These are phyloP conservation scores for Marmota flaviventris DNA, from an alignment of 2,113 vertebrate species.

Conservation along the genomic window DNA sequence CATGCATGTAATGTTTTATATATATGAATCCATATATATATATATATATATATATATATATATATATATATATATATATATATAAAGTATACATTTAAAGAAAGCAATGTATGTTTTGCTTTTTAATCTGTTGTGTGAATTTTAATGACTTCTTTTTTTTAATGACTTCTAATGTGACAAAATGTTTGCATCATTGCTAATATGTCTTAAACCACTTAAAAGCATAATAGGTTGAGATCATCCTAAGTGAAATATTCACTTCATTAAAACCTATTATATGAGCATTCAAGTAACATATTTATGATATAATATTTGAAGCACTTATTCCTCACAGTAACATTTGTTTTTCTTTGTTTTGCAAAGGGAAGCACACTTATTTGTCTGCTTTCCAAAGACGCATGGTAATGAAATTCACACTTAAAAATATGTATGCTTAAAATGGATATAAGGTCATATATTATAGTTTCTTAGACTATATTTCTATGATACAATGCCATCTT, in stretches of 20 bases:
- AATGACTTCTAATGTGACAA: neutral
- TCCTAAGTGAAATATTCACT: no score
- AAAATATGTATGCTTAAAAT: conserved; percentile 34
- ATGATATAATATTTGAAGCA: no score
- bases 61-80: no score
- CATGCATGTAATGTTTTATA: neutral
- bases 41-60: no score
- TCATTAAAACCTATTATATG: no score
- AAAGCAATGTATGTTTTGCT: neutral
- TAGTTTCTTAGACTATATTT: conserved; percentile 37
- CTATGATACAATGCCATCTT: conserved; percentile 40
- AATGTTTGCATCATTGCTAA: no score
- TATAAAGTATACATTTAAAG: neutral
- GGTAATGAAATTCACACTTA: neutral
- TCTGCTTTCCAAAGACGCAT: neutral
- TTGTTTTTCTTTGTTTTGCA: no score
- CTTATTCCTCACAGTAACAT: no score
- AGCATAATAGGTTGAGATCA: no score
- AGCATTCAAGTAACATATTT: no score
- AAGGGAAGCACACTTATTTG: neutral
- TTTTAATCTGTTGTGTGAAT: neutral
- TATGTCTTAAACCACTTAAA: no score
- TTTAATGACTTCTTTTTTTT: no score
- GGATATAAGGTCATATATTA: neutral
- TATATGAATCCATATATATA: neutral